A percentile compares a stretch with the other conserved stretches of the same genome.
Conservation (phyloP, 2,888 invertebrate genomes). For the Bhutanitis thaidina region DNA sequence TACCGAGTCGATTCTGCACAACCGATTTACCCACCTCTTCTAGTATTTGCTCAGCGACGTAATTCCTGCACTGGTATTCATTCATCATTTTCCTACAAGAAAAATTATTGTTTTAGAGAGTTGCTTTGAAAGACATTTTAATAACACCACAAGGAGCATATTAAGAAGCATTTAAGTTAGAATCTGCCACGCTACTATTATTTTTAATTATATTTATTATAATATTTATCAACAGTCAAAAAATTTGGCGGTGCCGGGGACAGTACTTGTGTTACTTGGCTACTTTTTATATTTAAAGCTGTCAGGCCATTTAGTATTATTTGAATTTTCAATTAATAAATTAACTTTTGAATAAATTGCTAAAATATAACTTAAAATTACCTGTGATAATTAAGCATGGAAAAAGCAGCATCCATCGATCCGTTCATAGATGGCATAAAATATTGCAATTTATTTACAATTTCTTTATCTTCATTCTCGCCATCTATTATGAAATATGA, state of each 20-base stretch:
- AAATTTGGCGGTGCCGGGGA: too few species aligned
- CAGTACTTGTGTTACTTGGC: too few species aligned
- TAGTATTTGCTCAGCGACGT: slow-evolving; percentile 86
- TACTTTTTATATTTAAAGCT: too few species aligned
- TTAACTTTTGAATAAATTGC: neutral
- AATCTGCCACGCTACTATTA: too few species aligned
- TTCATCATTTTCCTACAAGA: slow-evolving; percentile 85
- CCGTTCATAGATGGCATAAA: slow-evolving; percentile 68
- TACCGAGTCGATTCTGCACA: slow-evolving; percentile 57
- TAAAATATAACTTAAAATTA: slow-evolving; percentile 46
- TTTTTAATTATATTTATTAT: too few species aligned
- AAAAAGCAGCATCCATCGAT: slow-evolving; percentile 81
- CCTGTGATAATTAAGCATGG: slow-evolving; percentile 86
- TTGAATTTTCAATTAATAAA: slow-evolving; percentile 5
- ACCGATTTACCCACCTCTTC: slow-evolving; percentile 78
- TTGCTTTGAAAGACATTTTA: too few species aligned
- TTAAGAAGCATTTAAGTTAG: too few species aligned
- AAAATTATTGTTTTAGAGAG: neutral
- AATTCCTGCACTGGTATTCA: slow-evolving; percentile 87
- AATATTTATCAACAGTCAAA: too few species aligned
- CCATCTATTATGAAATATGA: slow-evolving; percentile 79
- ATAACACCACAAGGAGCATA: too few species aligned
- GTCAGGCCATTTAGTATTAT: too few species aligned
- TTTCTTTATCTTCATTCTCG: slow-evolving; percentile 33
- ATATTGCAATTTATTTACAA: slow-evolving; percentile 22